phyloP scores from a whole-genome alignment of 2,113 vertebrate species.

The Strix uralensis region DNA sequence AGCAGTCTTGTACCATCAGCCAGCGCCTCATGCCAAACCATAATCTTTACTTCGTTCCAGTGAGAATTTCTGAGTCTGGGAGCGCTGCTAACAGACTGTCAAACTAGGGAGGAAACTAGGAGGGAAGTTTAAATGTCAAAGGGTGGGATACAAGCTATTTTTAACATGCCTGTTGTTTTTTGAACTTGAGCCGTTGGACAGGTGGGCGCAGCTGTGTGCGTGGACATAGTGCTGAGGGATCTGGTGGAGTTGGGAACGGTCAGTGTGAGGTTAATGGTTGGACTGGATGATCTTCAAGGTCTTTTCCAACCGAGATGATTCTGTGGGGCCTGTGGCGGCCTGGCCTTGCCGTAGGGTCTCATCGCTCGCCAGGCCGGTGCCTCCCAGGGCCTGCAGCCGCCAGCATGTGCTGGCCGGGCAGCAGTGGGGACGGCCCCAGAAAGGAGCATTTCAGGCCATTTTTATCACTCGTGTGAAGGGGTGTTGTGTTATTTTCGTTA shows the following conservation, averaged over 20 bases:
- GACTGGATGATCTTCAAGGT: too few species aligned
- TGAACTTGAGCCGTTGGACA: neutral
- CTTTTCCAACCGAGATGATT: too few species aligned
- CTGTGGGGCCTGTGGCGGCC: too few species aligned
- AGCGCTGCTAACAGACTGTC: neutral
- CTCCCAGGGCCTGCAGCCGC: too few species aligned
- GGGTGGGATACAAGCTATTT: neutral
- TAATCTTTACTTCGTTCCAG: neutral
- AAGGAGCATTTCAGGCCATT: accelerated
- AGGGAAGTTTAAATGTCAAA: neutral
- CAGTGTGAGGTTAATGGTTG: too few species aligned
- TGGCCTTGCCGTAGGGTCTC: too few species aligned
- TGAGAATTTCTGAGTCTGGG: neutral
- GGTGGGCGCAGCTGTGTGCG: neutral
- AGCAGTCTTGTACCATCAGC: neutral
- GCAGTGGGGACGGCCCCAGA: too few species aligned
- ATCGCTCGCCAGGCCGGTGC: too few species aligned
- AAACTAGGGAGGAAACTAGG: neutral
- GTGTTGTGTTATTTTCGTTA: accelerated
- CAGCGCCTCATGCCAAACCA: neutral
- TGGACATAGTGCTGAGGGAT: too few species aligned
- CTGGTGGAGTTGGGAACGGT: too few species aligned
- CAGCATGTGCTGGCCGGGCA: too few species aligned
- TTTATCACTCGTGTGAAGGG: neutral
- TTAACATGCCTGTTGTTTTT: too few species aligned